Percentiles rank a stretch among this genome's conserved stretches.
Evolutionary conservation across 2,797 vertebrate species (phyloP).

Genomic region (Aphelocoma californica): DNA sequence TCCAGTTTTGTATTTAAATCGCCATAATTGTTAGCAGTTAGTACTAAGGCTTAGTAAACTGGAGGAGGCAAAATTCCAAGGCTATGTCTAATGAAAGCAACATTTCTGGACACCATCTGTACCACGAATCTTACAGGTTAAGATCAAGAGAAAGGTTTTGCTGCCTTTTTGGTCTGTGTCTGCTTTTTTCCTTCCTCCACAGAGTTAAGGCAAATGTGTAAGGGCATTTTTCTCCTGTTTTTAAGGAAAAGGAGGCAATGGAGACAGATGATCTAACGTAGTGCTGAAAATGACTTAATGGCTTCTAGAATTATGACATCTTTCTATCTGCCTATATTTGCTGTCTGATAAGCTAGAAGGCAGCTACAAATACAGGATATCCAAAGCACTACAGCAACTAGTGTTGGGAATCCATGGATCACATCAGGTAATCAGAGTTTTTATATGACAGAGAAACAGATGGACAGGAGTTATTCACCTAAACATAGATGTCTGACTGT

Average conservation of each 20-base stretch:
- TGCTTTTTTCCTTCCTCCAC: neutral
- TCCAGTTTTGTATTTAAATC: neutral
- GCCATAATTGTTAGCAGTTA: neutral
- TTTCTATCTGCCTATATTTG: neutral
- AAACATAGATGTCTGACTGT: neutral
- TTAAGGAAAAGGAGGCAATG: neutral
- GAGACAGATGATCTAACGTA: neutral
- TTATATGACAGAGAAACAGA: neutral
- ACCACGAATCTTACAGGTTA: neutral
- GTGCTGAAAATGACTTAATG: fast-evolving
- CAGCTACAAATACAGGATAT: neutral
- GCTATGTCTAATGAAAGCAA: neutral
- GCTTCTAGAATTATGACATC: neutral
- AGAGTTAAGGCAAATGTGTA: neutral
- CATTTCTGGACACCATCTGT: neutral
- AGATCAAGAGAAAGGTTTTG: neutral
- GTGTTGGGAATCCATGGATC: neutral
- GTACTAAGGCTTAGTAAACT: neutral
- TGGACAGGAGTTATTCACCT: neutral
- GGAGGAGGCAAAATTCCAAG: neutral
- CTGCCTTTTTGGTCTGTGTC: neutral
- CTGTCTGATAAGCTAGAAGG: neutral
- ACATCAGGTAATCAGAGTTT: neutral
- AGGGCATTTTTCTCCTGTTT: neutral
- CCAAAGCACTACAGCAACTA: neutral